Conservation (phyloP, 2,888 invertebrate genomes). For the Phlogophora meticulosa region DNA sequence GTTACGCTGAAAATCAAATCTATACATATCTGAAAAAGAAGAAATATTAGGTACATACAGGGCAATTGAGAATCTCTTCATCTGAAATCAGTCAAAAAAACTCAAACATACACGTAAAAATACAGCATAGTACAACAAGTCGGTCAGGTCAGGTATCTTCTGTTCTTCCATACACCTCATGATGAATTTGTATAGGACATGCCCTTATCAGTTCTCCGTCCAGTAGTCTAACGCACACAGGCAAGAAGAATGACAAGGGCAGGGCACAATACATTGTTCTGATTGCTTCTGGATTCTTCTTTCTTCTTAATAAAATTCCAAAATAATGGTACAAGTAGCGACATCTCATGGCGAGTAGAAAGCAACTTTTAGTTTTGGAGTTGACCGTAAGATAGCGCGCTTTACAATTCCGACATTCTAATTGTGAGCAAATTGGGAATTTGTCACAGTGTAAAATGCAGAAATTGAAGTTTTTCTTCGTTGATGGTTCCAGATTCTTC, state of each 20-base stretch:
- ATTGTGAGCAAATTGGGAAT: conserved; percentile 60
- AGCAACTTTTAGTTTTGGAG: conserved; percentile 42
- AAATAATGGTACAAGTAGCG: conserved; percentile 39
- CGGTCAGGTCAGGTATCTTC: background rate
- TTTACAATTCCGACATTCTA: conserved; percentile 73
- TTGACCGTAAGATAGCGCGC: conserved; percentile 63
- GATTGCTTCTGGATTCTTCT: conserved; percentile 22
- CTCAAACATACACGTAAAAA: background rate
- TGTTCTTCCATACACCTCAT: conserved; percentile 21
- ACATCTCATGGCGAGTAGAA: conserved; percentile 74
- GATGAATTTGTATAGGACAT: conserved; percentile 54
- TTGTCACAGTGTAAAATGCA: conserved; percentile 75
- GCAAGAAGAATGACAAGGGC: conserved; percentile 99
- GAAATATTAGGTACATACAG: no score
- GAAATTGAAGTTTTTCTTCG: conserved; percentile 56
- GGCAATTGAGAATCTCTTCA: no score
- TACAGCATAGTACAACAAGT: no score
- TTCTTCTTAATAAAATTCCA: conserved; percentile 36
- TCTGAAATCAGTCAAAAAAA: background rate
- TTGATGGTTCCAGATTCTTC: background rate
- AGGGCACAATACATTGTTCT: conserved; percentile 78
- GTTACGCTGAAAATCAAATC: no score
- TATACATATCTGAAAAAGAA: no score
- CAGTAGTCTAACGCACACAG: conserved; percentile 95
- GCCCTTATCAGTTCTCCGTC: conserved; percentile 94